Evolutionary conservation across 2,888 invertebrate species (phyloP), one percentile per base, ranked within the genome.

Genomic region (Eurytoma californica): DNA sequence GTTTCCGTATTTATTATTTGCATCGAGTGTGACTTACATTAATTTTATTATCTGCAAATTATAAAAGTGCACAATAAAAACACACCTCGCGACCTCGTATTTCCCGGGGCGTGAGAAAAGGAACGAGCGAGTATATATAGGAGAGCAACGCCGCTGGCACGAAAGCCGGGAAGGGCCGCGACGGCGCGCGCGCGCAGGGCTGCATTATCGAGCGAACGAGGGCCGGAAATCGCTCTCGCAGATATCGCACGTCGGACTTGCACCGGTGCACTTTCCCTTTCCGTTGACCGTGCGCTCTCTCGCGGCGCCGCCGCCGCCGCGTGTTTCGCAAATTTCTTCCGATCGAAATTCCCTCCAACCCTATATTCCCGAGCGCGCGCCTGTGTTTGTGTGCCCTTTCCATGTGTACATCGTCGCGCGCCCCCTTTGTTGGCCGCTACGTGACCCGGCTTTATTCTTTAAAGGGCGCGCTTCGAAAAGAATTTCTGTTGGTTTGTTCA

Each of bases 221-320:
- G 13, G 79, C 79, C 80, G 81, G 82, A 82, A 82, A 82, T 81
- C 82, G 74, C 82, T 82, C 70, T 72, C 39, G 76, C 83, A 72
- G 80, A 79, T 75, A 83, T 82, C 80, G 63, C 77, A 77, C 80
- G 70, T 76, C 74, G 72, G 77, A 79, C 80, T 70, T 69, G 57
- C 63, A 67, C 72, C 61, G 39, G 16, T 47, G 72, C 79, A 77
- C 81, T 82, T 83, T 83, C 82, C 79, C 83, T 83, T 80, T 83
- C 81, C 49, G 73, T 82, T 80, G 82, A 82, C 82, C 83, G 82
- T 77, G 79, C 73, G 70, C 78, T 20, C 78, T 20, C 14, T 51
- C 30, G 28, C n/a, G 14, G 24, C 18, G 16, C 16, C 28, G 49
- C 47, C 49, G 55, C 57, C 69, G 20, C 20, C 66, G 66, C 72